Evolutionary conservation across 2,888 invertebrate genomes (phyloP), one percentile per base, ranked within the genome.

Genomic region (Drosophila aldrichi): DNA sequence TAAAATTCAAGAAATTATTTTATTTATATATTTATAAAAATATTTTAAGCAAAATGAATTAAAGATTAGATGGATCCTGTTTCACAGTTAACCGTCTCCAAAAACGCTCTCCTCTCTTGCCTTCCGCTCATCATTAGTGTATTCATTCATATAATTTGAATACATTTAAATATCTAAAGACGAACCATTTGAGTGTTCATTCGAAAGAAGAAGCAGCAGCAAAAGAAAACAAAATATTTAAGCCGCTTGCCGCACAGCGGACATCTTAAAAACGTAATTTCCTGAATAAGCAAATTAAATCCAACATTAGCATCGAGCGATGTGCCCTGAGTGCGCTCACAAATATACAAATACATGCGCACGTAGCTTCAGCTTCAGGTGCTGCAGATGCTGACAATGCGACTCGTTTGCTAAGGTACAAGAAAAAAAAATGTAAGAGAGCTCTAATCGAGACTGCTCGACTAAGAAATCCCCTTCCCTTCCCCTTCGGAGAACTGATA

Each of bases 201-300:
- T 32, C n/a, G 8, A 22, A 16, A 22, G 2, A 38, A 38, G 7
- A 38, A 38, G 16, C 29, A 8, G 7, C 16, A 16, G 16, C 29
- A 8, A 29, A 29, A 38, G 10, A 36, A 49, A 68, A 46, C 36
- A 51, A 74, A 62, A 81, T 65, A 10, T 77, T 67, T 77, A 79
- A 88, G 71, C 77, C 60, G 70, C 67, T 80, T 81, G 44, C 9
- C 29, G 43, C 54, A 18, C 16, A 7, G 40, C n/a, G 63, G 61
- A 63, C 70, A 70, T 72, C 70, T 70, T 73, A 62, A 55, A 73
- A 69, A 66, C 67, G 66, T 72, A 85, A 82, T 88, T 85, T 77
- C 68, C 82, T 68, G 81, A 59, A 68, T 49, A 73, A 75, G 70
- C 71, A 77, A 77, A 85, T 85, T 74, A 77, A 83, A 77, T 82